A percentile compares a stretch with the other conserved stretches of the same genome.
These are phyloP conservation scores for Unio pictorum DNA, from an alignment of 2,888 invertebrate species.

Conservation along the genomic window DNA sequence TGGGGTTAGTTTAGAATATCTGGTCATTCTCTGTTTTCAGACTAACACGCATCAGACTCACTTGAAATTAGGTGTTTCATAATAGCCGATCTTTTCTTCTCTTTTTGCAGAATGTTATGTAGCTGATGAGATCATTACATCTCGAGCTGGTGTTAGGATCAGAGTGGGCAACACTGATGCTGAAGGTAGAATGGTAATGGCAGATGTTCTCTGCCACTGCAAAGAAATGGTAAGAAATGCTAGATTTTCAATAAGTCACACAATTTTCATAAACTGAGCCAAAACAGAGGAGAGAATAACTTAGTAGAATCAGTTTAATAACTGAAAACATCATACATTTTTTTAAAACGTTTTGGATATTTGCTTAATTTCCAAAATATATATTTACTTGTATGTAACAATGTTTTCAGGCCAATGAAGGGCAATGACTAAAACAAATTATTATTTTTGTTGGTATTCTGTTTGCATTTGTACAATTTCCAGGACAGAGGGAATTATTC, in stretches of 20 bases:
- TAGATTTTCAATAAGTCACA: background rate
- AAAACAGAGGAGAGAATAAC: background rate
- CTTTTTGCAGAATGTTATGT: slow-evolving; percentile 81
- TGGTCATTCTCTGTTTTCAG: too few species aligned
- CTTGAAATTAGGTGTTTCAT: too few species aligned
- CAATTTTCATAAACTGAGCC: background rate
- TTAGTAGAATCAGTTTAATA: too few species aligned
- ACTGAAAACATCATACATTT: background rate
- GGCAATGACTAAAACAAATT: too few species aligned
- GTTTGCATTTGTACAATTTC: too few species aligned
- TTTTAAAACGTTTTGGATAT: background rate
- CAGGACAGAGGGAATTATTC: too few species aligned
- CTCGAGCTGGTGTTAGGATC: slow-evolving; percentile 86
- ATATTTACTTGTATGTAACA: background rate
- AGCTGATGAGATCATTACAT: slow-evolving; percentile 89
- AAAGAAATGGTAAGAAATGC: slow-evolving; percentile 69
- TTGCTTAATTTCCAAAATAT: background rate
- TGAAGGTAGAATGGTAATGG: slow-evolving; percentile 95
- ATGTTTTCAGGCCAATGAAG: too few species aligned
- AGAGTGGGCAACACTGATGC: slow-evolving; percentile 95
- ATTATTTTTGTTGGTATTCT: too few species aligned
- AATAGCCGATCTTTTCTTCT: too few species aligned
- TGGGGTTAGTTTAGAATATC: too few species aligned
- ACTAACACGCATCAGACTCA: too few species aligned
- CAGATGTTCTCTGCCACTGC: slow-evolving; percentile 86